Base-by-base conservation (phyloP, 1,140 invertebrate species). In the Riptortus pedestris region DNA sequence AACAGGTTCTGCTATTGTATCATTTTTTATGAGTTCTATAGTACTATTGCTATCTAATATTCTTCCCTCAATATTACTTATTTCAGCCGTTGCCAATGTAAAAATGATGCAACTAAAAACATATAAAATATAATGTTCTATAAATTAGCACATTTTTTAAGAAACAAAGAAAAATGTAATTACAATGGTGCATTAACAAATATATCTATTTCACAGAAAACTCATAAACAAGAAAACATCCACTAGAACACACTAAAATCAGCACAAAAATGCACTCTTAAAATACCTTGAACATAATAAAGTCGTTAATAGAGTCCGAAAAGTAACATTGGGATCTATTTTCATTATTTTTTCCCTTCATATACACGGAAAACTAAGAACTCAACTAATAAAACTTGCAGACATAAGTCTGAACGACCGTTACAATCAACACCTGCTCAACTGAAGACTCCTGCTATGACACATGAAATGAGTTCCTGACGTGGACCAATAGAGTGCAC, bases 51-150 rank as follows among this genome's bases (percentile, higher is more conserved):
- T 55, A 24, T 55, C 12, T 7, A 55, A 24, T 24, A 55, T 55
- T 24, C 45, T 47, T 47, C 24, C 51, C 26, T 55, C 51, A 2
- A 55, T 14, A 24, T 55, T 26, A 14, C 24, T 55, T 24, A 55
- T 0, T 55, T 55, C 51, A 55, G 51, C 51, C 51, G 24, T 55
- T 55, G 51, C 51, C 51, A 55, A 55, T 55, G 51, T 24, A 55
- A 55, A 55, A 55, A 24, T 55, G 20, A 55, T 55, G 22, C 22
- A 55, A 24, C 51, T 55, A 24, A 20, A 55, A 55, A 5, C 18
- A 47, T n/a, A n/a, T n/a, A n/a, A n/a, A n/a, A n/a, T n/a, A n/a
- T n/a, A n/a, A n/a, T n/a, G n/a, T n/a, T n/a, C n/a, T n/a, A n/a
- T n/a, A n/a, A n/a, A n/a, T n/a, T n/a, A n/a, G n/a, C n/a, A n/a